These are phyloP conservation scores for Parapristionchus giblindavisi DNA, from an alignment of 2,888 invertebrate genomes.

Conservation along the genomic window DNA sequence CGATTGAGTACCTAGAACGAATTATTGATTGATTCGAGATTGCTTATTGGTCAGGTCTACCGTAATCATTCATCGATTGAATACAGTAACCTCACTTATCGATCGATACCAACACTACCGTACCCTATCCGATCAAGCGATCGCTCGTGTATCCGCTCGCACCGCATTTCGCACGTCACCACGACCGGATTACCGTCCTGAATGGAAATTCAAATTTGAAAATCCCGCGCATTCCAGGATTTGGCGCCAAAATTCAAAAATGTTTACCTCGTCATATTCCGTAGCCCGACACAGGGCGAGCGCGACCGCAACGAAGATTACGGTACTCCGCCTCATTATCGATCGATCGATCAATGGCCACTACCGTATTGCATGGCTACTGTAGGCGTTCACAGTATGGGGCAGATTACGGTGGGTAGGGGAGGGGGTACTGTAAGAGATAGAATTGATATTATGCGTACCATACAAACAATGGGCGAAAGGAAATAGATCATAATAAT, in stretches of 20 bases:
- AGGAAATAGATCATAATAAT: background rate
- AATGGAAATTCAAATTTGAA: background rate
- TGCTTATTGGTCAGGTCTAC: background rate
- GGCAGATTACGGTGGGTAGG: too few relatives aligned
- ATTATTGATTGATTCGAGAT: background rate
- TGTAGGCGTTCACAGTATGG: slow-evolving; percentile 26
- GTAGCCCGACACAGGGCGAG: background rate
- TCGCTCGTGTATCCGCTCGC: slow-evolving; percentile 31
- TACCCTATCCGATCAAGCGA: slow-evolving; percentile 36
- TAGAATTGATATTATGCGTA: background rate
- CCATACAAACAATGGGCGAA: background rate
- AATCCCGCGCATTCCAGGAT: background rate
- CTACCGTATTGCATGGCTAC: background rate
- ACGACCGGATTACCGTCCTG: background rate
- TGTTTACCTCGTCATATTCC: slow-evolving; percentile 30
- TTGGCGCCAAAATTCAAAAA: background rate
- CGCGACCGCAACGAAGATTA: background rate
- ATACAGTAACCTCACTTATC: background rate
- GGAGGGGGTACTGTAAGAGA: background rate
- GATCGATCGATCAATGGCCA: background rate
- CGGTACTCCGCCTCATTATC: slow-evolving; percentile 3
- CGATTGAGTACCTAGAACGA: slow-evolving; percentile 8
- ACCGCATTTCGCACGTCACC: slow-evolving; percentile 14
- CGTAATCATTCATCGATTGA: background rate
- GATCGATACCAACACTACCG: too few relatives aligned